phyloP scores from a whole-genome alignment of 2,888 invertebrate genomes.

The Hyposoter dolosus region DNA sequence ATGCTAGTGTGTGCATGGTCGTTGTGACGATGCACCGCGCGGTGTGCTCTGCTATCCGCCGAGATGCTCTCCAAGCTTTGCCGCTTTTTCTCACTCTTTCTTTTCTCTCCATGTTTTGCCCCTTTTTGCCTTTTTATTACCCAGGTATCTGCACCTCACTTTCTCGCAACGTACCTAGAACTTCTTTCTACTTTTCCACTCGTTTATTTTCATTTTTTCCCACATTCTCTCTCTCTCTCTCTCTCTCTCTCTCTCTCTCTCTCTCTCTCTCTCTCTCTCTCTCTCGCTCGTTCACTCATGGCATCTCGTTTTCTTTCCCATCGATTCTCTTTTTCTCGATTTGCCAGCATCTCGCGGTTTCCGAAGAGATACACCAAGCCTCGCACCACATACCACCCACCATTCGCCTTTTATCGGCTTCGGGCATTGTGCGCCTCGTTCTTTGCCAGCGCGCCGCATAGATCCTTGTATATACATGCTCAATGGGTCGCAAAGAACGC shows the following conservation, averaged over 20 bases:
- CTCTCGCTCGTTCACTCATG: not conserved
- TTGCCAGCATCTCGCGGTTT: constrained; percentile 38
- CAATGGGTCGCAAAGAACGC: constrained; percentile 57
- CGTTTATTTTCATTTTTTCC: constrained; percentile 1
- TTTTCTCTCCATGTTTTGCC: not conserved
- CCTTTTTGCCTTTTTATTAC: constrained; percentile 59
- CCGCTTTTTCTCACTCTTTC: constrained; percentile 54
- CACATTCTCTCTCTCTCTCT: not conserved
- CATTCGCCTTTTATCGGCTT: constrained; percentile 66
- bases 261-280: not conserved
- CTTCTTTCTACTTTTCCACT: constrained; percentile 27
- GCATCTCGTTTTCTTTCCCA: constrained; percentile 11
- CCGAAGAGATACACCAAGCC: constrained; percentile 32
- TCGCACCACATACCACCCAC: constrained; percentile 29
- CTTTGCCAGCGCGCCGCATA: constrained; percentile 41
- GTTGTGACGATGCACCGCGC: constrained; percentile 18
- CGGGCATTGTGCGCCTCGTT: constrained; percentile 61
- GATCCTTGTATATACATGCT: constrained; percentile 45
- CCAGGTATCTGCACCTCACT: constrained; percentile 43
- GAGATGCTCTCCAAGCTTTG: constrained; percentile 39
- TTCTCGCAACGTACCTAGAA: not conserved
- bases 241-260: not conserved
- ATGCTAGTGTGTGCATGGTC: constrained; percentile 17
- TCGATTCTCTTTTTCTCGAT: constrained; percentile 19
- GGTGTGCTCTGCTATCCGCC: constrained; percentile 21